phyloP scores from a whole-genome alignment of 2,113 vertebrate species.

The Mystacornis crossleyi region DNA sequence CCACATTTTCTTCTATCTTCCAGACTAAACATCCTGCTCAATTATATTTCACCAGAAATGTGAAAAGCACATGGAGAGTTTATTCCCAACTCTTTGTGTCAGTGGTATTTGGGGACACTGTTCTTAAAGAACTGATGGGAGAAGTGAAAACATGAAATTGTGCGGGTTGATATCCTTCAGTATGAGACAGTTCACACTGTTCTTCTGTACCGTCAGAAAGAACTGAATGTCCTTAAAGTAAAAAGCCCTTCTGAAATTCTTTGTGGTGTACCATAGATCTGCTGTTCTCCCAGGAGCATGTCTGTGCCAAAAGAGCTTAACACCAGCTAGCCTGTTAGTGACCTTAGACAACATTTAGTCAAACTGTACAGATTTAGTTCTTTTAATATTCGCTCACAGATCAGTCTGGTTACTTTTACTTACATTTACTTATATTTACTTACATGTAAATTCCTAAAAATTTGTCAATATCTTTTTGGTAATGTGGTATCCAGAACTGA shows the following conservation, averaged over 20 bases:
- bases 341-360: neutral
- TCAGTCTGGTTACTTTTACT: neutral
- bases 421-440: neutral
- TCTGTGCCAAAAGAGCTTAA: neutral
- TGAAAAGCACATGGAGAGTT: neutral
- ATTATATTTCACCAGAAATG: neutral
- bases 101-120: neutral
- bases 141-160: neutral
- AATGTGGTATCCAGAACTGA: neutral
- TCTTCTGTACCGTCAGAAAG: neutral
- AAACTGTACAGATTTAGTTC: neutral
- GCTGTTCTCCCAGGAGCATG: neutral
- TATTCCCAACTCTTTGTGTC: neutral
- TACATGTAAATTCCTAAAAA: neutral
- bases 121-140: neutral
- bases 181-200: neutral
- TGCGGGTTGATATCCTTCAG: neutral
- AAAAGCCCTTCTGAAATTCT: neutral
- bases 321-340: neutral
- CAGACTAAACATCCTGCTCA: neutral
- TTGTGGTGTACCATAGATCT: neutral
- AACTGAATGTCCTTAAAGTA: neutral
- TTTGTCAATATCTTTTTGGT: neutral
- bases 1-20: neutral
- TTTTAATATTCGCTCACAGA: neutral